Evolutionary conservation across 1,140 invertebrate species (phyloP), one percentile per base, ranked within the genome.

Genomic region (Drosophila insularis): DNA sequence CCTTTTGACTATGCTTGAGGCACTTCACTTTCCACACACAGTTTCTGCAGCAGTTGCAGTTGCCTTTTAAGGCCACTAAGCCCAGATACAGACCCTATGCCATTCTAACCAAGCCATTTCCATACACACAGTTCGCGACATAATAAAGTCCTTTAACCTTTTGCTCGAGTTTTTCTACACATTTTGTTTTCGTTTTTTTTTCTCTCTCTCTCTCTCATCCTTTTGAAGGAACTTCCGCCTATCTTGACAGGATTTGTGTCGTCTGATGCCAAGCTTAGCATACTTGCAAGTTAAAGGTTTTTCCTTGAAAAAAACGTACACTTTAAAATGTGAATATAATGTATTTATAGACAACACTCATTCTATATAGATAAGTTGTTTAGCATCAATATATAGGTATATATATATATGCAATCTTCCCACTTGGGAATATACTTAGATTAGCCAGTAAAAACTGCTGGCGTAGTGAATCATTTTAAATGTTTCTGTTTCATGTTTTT

Each of bases 141-240:
- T 63, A 65, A 69, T 77, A 77, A 77, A 79, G 77, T 79, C 77
- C 77, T 79, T 79, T 79, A 79, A 79, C 77, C 77, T 79, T 73
- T 79, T 79, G 74, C 77, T 79, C 74, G 77, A 79, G 62, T 62
- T 74, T 61, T 64, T 43, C n/a, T 55, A 10, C 19, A 14, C 17
- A 27, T 21, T 62, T 64, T 66, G 50, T 13, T 53, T 35, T 23
- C 35, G n/a, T 4, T 60, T 68, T 65, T 65, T 64, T 14, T 56
- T 71, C 23, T 46, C 32, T 40, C 32, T 17, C n/a, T 21, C 46
- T 54, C 64, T 63, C 73, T 61, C 55, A 61, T 50, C 23, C 58
- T 69, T 46, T 53, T 66, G 63, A 63, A 66, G 73, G 63, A 71
- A 74, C 77, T 79, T 77, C 77, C 77, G 77, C 74, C 76, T 79